Evolutionary conservation across 2,888 invertebrate species (phyloP), one percentile per base, ranked within the genome.

Genomic region (Iselma pallidipennis): DNA sequence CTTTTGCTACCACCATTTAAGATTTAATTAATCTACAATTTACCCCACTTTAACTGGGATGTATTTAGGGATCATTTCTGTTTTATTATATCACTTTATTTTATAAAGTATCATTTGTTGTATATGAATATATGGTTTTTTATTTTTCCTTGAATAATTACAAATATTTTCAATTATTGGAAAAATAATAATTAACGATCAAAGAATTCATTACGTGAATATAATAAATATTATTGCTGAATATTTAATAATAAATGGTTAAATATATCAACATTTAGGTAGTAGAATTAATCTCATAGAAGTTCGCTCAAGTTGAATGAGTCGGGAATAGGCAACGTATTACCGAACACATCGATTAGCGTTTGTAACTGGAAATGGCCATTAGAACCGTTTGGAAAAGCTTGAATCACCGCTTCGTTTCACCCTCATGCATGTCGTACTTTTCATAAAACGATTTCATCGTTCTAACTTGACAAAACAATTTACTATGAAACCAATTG

Each of bases 301-400:
- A 52, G 63, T 45, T 54, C 37, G 26, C 10, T 49, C 49, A 60
- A 60, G 57, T 42, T 56, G 63, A 53, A 55, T 31, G 53, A 57
- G 54, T 26, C 50, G 59, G 63, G 57, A 48, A 55, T 53, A 51
- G 70, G 71, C 67, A 69, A 73, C 71, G 73, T 74, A 75, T 75
- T 73, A 72, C 72, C 72, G 72, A 75, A 73, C 73, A 73, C 74
- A 78, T 78, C 77, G 78, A 79, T 78, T 78, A 78, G 76, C 76
- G 77, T 76, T 78, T 14, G 76, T 76, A 76, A 76, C 78, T 78
- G 78, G 76, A 78, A 79, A 78, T 78, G 77, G 78, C 76, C 77
- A 76, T 74, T 76, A 74, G 74, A 76, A 70, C 72, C 69, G 73
- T 74, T 74, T 73, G 71, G 73, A 69, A 72, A 74, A 71, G 72